phyloP scores from a whole-genome alignment of 64 coral and sea anemone genomes.

The Cladopsammia gracilis region DNA sequence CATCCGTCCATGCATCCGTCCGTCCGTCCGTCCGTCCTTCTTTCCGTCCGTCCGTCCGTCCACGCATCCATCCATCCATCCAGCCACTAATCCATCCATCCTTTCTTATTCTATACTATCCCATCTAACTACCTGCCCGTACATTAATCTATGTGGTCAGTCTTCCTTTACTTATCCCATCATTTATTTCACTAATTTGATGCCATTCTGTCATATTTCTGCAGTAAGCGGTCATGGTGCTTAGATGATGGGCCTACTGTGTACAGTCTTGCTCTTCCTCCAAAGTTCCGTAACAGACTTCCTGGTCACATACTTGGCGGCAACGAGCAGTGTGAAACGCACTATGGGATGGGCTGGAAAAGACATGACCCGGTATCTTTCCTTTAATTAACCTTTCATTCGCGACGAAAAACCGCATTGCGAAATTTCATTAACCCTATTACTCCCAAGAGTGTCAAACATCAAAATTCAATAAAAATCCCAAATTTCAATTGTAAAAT shows the following conservation, averaged over 20 bases:
- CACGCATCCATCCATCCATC: background rate
- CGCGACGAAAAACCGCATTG: too few relatives aligned
- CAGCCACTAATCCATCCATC: too few relatives aligned
- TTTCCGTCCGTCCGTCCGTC: background rate
- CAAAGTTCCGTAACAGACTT: background rate
- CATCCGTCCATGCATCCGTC: background rate
- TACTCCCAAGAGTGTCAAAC: too few relatives aligned
- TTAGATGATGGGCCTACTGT: background rate
- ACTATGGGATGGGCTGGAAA: background rate
- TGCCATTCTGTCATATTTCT: background rate
- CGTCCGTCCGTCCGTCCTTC: background rate
- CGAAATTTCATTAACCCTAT: too few relatives aligned
- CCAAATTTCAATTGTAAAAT: too few relatives aligned
- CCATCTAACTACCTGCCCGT: too few relatives aligned
- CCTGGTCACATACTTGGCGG: background rate
- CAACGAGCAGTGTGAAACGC: background rate
- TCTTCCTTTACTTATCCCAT: too few relatives aligned
- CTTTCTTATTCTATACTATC: background rate
- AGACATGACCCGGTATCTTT: background rate
- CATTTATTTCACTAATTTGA: too few relatives aligned
- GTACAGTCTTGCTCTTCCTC: background rate
- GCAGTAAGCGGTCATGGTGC: background rate
- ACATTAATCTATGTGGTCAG: too few relatives aligned
- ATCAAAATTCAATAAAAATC: too few relatives aligned
- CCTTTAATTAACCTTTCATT: too few relatives aligned